Base-by-base conservation (phyloP, 1,140 invertebrate genomes). In the Drosophila punjabiensis region DNA sequence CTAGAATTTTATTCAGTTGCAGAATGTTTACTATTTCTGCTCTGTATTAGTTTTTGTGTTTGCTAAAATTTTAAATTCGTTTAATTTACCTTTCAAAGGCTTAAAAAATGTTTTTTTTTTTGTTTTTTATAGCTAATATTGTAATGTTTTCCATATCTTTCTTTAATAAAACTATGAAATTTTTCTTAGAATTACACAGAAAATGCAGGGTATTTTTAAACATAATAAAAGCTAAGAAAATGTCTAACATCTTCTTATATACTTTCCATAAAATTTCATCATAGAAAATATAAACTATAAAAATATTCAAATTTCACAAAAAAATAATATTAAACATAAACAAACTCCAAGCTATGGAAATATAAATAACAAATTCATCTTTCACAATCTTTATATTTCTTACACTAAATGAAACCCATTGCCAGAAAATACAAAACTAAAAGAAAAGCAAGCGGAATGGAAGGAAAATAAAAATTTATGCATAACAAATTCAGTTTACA, bases 401-500 rank as follows among this genome's bases (percentile, higher is more conserved):
- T 24, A 24, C 20, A 24, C 1, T 10, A 52, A 33, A 52, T 24
- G 16, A 32, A 55, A 55, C 11, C 16, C 3, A n/a, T 33, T 63
- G n/a, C 32, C 18, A n/a, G 20, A 63, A 18, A 14, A 24, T 35
- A 28, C 20, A n/a, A 63, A 63, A 30, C 10, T 47, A 7, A 5
- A 69, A 53, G 30, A 9, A 65, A 66, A 20, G 16, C 20, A 16
- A 56, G 14, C 9, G 24, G 16, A 37, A 37, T 56, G 33, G 5
- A 24, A 56, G 55, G 11, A 39, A 56, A 56, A 56, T 56, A 56
- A 3, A 39, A 24, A 37, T 39, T 33, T 33, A 39, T 39, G 53
- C 47, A 37, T 32, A 53, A 62, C 47, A 61, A 74, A 61, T 74
- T 74, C 45, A 37, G 70, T 61, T 74, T 50, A 24, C 55, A 52